Evolutionary conservation across 2,113 vertebrate genomes (phyloP).

Genomic region (Gallinago paraguaiae): DNA sequence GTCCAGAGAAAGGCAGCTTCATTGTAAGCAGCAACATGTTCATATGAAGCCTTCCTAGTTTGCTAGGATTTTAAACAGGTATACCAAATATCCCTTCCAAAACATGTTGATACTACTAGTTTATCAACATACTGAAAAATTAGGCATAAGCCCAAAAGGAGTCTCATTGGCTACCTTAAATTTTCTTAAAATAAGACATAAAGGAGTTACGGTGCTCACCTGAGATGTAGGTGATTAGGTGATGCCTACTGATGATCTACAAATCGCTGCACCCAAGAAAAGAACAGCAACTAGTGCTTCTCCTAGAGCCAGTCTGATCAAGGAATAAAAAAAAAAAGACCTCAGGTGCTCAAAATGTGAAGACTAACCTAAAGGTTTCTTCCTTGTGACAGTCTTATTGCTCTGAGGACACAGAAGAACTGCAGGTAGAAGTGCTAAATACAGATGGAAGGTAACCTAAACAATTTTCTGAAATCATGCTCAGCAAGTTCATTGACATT

Average conservation of each 20-base stretch:
- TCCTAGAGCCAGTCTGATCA: background rate
- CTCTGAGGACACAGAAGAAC: background rate
- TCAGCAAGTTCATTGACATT: background rate
- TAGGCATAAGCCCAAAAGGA: background rate
- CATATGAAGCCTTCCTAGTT: background rate
- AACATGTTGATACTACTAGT: background rate
- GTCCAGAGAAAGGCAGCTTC: background rate
- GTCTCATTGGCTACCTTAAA: background rate
- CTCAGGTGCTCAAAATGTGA: background rate
- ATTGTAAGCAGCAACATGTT: background rate
- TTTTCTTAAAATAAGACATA: background rate
- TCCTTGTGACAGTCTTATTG: background rate
- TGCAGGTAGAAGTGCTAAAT: background rate
- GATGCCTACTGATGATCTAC: background rate
- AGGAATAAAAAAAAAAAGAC: background rate
- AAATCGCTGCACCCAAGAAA: background rate
- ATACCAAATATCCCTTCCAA: background rate
- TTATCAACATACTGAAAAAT: background rate
- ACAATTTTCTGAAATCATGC: background rate
- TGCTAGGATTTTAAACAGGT: background rate
- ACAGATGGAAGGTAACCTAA: background rate
- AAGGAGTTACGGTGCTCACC: background rate
- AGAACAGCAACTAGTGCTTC: background rate
- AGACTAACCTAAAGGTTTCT: background rate
- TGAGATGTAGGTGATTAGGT: background rate